Percentiles rank a stretch among this genome's conserved stretches.
Evolutionary conservation across 1,140 invertebrate species (phyloP).

Genomic region (Meloidogyne exigua): DNA sequence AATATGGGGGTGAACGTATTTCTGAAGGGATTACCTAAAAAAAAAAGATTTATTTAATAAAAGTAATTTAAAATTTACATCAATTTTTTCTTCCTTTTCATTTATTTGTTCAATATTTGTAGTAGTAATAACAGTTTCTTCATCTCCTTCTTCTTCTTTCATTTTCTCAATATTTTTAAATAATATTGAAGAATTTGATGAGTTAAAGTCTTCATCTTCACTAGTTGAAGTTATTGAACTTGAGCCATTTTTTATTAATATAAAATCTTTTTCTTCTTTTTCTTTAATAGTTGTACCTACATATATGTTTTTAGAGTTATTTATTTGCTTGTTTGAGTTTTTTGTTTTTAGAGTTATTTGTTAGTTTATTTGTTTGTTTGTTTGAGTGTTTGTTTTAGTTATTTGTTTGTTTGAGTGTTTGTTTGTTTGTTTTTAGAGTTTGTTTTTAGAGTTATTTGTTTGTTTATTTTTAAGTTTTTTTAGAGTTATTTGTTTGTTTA

Average conservation of each 20-base stretch:
- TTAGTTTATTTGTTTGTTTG: too few relatives aligned
- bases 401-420: too few relatives aligned
- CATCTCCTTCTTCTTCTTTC: background rate
- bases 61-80: background rate
- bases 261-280: slow-evolving; percentile 13
- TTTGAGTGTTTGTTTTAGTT: too few relatives aligned
- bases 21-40: slow-evolving; percentile 12
- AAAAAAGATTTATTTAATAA: too few relatives aligned
- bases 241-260: slow-evolving; percentile 29
- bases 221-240: slow-evolving; percentile 33
- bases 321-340: too few relatives aligned
- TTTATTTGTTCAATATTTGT: background rate
- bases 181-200: slow-evolving; percentile 14
- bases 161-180: background rate
- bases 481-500: too few relatives aligned
- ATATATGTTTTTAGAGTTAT: too few relatives aligned
- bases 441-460: too few relatives aligned
- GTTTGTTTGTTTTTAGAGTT: too few relatives aligned
- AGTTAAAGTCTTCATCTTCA: slow-evolving; percentile 19
- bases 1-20: slow-evolving; percentile 14
- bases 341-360: too few relatives aligned
- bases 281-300: slow-evolving; percentile 1
- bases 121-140: background rate
- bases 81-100: background rate
- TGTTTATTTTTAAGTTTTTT: too few relatives aligned